Evolutionary conservation across 2,888 invertebrate species (phyloP).

Genomic region (Embidobia sp.): DNA sequence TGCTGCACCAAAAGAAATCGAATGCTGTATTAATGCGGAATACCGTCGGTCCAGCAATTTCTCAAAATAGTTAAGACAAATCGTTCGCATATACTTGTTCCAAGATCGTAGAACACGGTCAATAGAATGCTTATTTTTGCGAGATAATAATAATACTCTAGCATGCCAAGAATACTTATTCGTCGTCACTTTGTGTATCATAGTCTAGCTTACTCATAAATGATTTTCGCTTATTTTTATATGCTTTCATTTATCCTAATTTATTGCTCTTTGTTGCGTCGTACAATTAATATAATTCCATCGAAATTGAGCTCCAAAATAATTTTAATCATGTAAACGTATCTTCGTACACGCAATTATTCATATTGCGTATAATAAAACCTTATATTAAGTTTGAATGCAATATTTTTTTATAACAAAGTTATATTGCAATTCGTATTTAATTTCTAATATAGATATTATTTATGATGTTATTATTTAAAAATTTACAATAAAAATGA

Average conservation of each 20-base stretch:
- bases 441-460: no score
- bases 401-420: no score
- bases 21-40: background rate
- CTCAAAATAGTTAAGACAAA: conserved; percentile 75
- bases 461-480: no score
- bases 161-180: conserved; percentile 63
- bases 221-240: conserved; percentile 29
- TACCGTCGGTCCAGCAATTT: conserved; percentile 67
- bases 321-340: no score
- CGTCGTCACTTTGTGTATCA: conserved; percentile 52
- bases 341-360: no score
- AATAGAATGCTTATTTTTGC: conserved; percentile 63
- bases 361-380: no score
- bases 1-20: background rate
- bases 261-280: conserved; percentile 3
- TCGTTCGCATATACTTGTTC: conserved; percentile 65
- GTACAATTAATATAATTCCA: no score
- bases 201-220: conserved; percentile 51
- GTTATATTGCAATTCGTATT: no score
- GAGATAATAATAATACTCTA: conserved; percentile 61
- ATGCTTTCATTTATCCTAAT: conserved; percentile 21
- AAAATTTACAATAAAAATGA: no score
- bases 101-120: conserved; percentile 61
- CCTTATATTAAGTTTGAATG: no score
- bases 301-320: background rate